Conservation (phyloP, 2,113 vertebrate genomes). For the Nansenia antarctica region DNA sequence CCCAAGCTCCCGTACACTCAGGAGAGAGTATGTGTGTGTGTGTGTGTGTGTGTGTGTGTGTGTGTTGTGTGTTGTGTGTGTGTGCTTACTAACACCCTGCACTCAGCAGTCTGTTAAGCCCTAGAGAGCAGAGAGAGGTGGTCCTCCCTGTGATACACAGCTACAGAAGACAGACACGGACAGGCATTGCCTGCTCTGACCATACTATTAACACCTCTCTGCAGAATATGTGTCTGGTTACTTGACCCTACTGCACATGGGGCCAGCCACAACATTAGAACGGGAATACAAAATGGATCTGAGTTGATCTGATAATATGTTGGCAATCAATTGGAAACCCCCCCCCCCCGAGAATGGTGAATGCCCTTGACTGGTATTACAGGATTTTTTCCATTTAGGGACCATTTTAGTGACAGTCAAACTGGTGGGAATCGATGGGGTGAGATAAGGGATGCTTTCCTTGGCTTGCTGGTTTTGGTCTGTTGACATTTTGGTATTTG, state of each 20-base stretch:
- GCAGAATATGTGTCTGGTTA: not conserved
- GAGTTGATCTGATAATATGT: too few species aligned
- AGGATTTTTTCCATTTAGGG: too few species aligned
- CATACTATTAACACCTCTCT: not conserved
- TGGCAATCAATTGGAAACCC: too few species aligned
- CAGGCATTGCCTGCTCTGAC: constrained; percentile 16
- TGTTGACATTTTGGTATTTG: too few species aligned
- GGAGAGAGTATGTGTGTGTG: constrained; percentile 28
- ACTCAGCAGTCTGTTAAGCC: constrained; percentile 54
- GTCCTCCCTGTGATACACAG: constrained; percentile 43
- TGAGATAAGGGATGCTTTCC: too few species aligned
- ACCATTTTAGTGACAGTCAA: too few species aligned
- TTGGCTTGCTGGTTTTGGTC: too few species aligned
- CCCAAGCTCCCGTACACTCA: constrained; percentile 53
- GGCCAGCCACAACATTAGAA: not conserved
- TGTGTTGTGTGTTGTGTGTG: constrained; percentile 13
- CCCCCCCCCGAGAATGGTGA: too few species aligned
- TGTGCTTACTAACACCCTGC: constrained; percentile 37
- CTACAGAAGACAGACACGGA: constrained; percentile 24
- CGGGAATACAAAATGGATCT: too few species aligned
- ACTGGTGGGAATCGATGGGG: too few species aligned
- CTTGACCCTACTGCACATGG: not conserved
- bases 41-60: constrained; percentile 6
- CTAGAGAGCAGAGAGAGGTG: constrained; percentile 45
- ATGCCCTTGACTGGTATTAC: too few species aligned